phyloP scores from a whole-genome alignment of 2,797 vertebrate genomes.

The Danio tinwini region DNA sequence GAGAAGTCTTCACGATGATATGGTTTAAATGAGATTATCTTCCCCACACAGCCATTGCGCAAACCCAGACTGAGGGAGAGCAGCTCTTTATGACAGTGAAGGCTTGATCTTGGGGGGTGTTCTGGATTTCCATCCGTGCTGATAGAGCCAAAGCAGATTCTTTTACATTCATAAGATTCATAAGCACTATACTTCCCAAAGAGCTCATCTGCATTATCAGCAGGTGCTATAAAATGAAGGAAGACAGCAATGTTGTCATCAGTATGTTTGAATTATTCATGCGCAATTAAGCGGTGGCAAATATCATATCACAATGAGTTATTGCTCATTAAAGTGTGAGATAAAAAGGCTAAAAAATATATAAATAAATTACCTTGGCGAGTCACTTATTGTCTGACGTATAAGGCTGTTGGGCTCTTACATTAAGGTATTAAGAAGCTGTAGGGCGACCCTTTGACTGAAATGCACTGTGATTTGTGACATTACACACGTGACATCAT shows the following conservation, averaged over 20 bases:
- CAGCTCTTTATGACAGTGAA: slow-evolving; percentile 21
- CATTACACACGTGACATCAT: background rate
- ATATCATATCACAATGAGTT: slow-evolving; percentile 42
- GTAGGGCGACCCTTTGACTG: background rate
- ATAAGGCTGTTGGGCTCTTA: slow-evolving; percentile 10
- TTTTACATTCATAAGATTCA: slow-evolving; percentile 47
- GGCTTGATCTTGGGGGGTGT: slow-evolving; percentile 7
- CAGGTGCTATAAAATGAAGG: slow-evolving; percentile 42
- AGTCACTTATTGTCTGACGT: slow-evolving; percentile 19
- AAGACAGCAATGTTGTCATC: slow-evolving; percentile 44
- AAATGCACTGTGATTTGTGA: slow-evolving; percentile 29
- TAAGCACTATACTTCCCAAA: slow-evolving; percentile 10
- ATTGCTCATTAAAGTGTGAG: slow-evolving; percentile 39
- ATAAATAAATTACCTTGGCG: slow-evolving; percentile 27
- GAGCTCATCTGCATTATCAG: slow-evolving; percentile 49
- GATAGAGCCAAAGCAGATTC: slow-evolving; percentile 38
- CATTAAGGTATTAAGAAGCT: slow-evolving; percentile 21
- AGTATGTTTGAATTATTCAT: slow-evolving; percentile 45
- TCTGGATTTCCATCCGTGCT: slow-evolving; percentile 24
- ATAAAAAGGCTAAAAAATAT: slow-evolving; percentile 7
- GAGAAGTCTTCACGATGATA: slow-evolving; percentile 74
- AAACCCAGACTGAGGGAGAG: slow-evolving; percentile 36
- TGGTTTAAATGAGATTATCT: slow-evolving; percentile 79
- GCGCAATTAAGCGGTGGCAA: slow-evolving; percentile 23
- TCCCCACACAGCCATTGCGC: slow-evolving; percentile 62